Conservation (phyloP, 2,888 invertebrate species). For the Trichacis sp. region DNA sequence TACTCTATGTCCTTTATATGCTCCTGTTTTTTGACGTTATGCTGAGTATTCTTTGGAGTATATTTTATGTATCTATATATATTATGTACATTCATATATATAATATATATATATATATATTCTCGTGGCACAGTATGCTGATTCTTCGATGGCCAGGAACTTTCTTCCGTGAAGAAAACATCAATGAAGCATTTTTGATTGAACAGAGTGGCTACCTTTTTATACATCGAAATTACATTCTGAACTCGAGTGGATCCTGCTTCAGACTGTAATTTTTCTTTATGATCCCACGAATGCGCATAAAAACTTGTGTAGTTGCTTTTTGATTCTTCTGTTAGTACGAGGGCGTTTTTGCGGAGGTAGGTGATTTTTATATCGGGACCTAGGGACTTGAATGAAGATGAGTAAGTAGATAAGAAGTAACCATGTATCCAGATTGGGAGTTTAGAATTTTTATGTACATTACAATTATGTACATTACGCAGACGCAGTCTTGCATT, state of each 20-base stretch:
- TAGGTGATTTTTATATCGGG: too few species aligned
- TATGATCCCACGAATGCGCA: background rate
- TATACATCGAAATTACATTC: conserved; percentile 30
- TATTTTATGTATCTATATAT: too few species aligned
- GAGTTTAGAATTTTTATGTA: too few species aligned
- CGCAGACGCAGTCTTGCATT: too few species aligned
- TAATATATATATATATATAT: conserved; percentile 19
- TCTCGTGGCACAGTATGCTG: conserved; percentile 54
- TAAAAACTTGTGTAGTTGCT: too few species aligned
- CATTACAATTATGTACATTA: too few species aligned
- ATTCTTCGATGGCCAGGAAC: conserved; percentile 48
- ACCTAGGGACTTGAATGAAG: too few species aligned
- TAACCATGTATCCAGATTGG: too few species aligned
- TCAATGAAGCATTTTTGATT: conserved; percentile 39
- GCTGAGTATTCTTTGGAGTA: conserved; percentile 41
- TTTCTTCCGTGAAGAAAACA: conserved; percentile 47
- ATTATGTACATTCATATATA: too few species aligned
- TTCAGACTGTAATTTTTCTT: background rate
- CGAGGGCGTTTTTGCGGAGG: too few species aligned
- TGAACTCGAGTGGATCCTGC: conserved; percentile 14
- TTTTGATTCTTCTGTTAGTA: too few species aligned
- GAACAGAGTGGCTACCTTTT: conserved; percentile 24
- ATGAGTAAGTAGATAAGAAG: too few species aligned
- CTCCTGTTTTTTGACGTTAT: conserved; percentile 44
- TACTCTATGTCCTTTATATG: conserved; percentile 39